These are phyloP conservation scores for Bhutanitis thaidina DNA, from an alignment of 2,888 invertebrate species.

Conservation along the genomic window DNA sequence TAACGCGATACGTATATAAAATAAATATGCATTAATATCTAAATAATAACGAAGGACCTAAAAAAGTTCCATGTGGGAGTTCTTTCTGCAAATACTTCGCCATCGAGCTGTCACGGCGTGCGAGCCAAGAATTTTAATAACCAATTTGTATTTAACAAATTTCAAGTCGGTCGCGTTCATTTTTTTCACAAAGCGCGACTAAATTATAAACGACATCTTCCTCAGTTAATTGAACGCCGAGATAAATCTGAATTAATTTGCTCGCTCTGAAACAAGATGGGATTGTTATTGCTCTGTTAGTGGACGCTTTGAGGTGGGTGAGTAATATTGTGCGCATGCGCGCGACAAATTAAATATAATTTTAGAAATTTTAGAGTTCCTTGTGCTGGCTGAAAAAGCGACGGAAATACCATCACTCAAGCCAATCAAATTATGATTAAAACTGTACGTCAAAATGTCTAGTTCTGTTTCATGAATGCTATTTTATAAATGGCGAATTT, in stretches of 20 bases:
- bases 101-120: conserved; percentile 40
- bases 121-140: conserved; percentile 72
- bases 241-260: conserved; percentile 59
- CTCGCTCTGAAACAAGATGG: conserved; percentile 41
- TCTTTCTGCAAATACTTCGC: conserved; percentile 19
- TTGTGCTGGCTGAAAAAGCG: neutral
- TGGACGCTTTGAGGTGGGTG: conserved; percentile 41
- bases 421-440: no score
- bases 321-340: conserved; percentile 33
- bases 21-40: conserved; percentile 54
- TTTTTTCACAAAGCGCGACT: conserved; percentile 33
- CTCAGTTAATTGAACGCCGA: conserved; percentile 59
- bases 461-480: no score
- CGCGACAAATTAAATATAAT: conserved; percentile 18
- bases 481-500: no score
- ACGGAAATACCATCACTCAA: neutral
- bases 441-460: no score
- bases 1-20: no score
- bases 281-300: conserved; percentile 52
- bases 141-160: conserved; percentile 76
- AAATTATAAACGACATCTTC: conserved; percentile 48
- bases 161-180: conserved; percentile 35
- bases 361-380: conserved; percentile 23
- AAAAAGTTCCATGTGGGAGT: conserved; percentile 12
- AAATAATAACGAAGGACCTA: neutral